Evolutionary conservation across 2,113 vertebrate genomes (phyloP).

Genomic region (Prionailurus viverrinus): DNA sequence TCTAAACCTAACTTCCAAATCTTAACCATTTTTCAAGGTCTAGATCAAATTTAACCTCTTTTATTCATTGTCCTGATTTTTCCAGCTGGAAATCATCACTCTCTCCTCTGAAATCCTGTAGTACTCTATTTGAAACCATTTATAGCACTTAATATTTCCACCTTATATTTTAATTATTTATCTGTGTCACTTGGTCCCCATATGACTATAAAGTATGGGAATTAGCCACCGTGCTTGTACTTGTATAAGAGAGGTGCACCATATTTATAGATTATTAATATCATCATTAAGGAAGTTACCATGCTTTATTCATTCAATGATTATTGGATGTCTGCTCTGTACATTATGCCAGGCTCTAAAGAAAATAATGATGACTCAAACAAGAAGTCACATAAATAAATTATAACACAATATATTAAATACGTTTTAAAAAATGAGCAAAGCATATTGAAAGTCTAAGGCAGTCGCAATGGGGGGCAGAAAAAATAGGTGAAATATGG

Average conservation of each 20-base stretch:
- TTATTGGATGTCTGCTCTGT: background rate
- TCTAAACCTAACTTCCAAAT: slow-evolving; percentile 19
- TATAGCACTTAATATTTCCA: background rate
- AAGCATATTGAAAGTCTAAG: slow-evolving; percentile 32
- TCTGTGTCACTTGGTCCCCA: background rate
- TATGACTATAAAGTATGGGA: background rate
- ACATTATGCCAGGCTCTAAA: background rate
- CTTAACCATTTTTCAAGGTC: slow-evolving; percentile 18
- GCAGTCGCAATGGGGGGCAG: background rate
- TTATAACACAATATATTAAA: background rate
- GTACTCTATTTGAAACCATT: background rate
- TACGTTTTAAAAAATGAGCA: background rate
- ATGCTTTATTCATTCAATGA: background rate
- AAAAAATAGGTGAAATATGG: background rate
- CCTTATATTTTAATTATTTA: slow-evolving; percentile 31
- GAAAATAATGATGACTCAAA: background rate
- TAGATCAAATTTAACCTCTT: slow-evolving; percentile 7
- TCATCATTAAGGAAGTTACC: background rate
- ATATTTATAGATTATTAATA: slow-evolving; percentile 25
- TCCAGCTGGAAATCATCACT: background rate
- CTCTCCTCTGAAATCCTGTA: background rate
- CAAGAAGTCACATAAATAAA: background rate
- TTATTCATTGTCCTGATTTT: background rate
- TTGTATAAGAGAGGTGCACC: background rate
- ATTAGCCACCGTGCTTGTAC: background rate